Percentiles rank a stretch among this genome's conserved stretches.
These are phyloP conservation scores for Bostrychus sinensis DNA, from an alignment of 2,113 vertebrate species.

Conservation along the genomic window DNA sequence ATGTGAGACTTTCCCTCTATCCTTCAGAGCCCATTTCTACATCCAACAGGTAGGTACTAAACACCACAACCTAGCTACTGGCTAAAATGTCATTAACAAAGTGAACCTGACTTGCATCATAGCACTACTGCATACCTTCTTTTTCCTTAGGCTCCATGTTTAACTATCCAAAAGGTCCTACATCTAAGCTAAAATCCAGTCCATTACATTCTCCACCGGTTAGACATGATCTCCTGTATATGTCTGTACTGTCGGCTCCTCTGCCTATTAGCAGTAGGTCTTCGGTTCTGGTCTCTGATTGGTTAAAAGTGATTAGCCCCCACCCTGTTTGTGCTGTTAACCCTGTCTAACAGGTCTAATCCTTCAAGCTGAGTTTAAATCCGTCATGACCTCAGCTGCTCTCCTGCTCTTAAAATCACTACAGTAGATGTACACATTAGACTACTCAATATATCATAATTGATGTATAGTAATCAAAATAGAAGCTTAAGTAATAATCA, in stretches of 20 bases:
- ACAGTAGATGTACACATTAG: not conserved
- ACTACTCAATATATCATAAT: not conserved
- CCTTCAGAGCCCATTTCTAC: too few species aligned
- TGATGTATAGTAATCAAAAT: too few species aligned
- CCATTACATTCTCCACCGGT: not conserved
- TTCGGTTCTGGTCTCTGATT: conserved; percentile 33
- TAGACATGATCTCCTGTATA: not conserved
- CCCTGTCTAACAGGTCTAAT: conserved; percentile 62
- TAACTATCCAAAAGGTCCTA: not conserved
- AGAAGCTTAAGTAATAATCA: too few species aligned
- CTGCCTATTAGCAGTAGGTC: conserved; percentile 17
- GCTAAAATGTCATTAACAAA: too few species aligned
- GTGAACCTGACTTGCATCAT: too few species aligned
- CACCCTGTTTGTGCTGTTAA: conserved; percentile 40
- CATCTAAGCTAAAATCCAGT: not conserved
- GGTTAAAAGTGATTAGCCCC: conserved; percentile 24
- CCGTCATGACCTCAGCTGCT: conserved; percentile 61
- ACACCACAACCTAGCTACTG: too few species aligned
- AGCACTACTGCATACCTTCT: conserved; percentile 9
- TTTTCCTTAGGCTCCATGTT: not conserved
- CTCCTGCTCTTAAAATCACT: conserved; percentile 10
- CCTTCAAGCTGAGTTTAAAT: conserved; percentile 66
- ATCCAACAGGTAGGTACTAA: too few species aligned
- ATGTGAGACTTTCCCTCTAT: too few species aligned
- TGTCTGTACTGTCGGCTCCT: not conserved